Conservation (phyloP, 2,113 vertebrate species). For the Mungos mungo region DNA sequence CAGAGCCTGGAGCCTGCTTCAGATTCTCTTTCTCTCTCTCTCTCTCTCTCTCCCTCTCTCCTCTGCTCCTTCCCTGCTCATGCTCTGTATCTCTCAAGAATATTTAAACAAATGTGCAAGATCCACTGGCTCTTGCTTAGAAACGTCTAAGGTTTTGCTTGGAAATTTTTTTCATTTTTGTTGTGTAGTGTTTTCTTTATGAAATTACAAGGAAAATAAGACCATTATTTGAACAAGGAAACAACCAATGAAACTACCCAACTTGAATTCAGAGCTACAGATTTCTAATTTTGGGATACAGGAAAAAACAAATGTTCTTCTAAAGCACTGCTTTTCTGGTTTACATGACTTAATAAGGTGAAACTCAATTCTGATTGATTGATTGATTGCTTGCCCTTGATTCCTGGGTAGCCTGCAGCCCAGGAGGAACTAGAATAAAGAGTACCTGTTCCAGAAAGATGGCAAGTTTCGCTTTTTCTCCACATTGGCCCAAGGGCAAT, state of each 20-base stretch:
- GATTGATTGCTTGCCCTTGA: background rate
- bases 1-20: too few relatives aligned
- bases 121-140: background rate
- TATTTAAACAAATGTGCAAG: background rate
- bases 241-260: background rate
- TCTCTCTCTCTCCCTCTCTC: too few relatives aligned
- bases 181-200: background rate
- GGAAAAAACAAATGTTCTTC: background rate
- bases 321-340: background rate
- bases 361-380: background rate
- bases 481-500: background rate
- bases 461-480: constrained; percentile 18
- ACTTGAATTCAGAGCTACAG: background rate
- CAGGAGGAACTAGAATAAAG: background rate
- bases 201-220: background rate
- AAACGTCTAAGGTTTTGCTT: background rate
- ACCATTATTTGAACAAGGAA: background rate
- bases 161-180: background rate
- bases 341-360: background rate
- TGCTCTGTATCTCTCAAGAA: too few relatives aligned
- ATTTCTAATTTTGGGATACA: background rate
- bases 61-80: too few relatives aligned
- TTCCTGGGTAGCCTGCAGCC: background rate
- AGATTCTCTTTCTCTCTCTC: too few relatives aligned
- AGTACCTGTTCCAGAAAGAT: background rate